Base-by-base conservation (phyloP, 30 jellyfish, hydroid and myxozoan species). In the Aurelia sp. region DNA sequence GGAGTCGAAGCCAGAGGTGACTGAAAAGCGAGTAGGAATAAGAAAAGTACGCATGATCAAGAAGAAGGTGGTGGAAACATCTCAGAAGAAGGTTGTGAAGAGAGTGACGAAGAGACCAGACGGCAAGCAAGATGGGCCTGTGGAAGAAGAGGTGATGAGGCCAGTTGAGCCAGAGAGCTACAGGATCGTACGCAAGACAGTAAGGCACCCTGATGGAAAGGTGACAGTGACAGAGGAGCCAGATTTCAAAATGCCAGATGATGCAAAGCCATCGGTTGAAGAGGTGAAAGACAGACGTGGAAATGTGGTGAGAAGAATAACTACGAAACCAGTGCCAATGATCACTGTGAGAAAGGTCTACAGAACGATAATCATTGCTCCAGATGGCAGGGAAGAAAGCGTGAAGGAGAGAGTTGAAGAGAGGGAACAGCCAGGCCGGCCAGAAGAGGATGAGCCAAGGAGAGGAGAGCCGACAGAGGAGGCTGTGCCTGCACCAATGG, bases 91-190 rank as follows among this genome's bases (percentile, higher is more conserved):
- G 81, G 88, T 87, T 38, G 96, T 80, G 83, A 88, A 77, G 81
- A 64, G 84, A 19, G 90, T 67, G 60, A 70, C 84, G 59, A 80
- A 51, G 67, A 60, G 48, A 59, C 94, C 98, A 40, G 92, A 91
- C 78, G 97, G 97, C 58, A 83, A 76, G 73, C 89, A 88, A 50
- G 90, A 78, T 8, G 96, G 75, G 17, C 98, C 98, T 44, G 88
- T 90, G 12, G 97, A 82, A 52, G 98, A 85, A 72, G 84, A 77
- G 64, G 70, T 78, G n/a, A 78, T 67, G 63, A 88, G 75, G 76
- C 97, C 96, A 33, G 89, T 90, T 38, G 97, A 90, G 81, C 90
- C 97, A 30, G 74, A 27, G 65, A 80, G 63, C 74, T 59, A 55
- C 70, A 89, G 89, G 55, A 73, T 89, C 44, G 97, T 89, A 33